Percentiles rank a stretch among this genome's conserved stretches.
These are phyloP conservation scores for Lamprologus tigripictilis DNA, from an alignment of 2,113 vertebrate species.

Conservation along the genomic window DNA sequence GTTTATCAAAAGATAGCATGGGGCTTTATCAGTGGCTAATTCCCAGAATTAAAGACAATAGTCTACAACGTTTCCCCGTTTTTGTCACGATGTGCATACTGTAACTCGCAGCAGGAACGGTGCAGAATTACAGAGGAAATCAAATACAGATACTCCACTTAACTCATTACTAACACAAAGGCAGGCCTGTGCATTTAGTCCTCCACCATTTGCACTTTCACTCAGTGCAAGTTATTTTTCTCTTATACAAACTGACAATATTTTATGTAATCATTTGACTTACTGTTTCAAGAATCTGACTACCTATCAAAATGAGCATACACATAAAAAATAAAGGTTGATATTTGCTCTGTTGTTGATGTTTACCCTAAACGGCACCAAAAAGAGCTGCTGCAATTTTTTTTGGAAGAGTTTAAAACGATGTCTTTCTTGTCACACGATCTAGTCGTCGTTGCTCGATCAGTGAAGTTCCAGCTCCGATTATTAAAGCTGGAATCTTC, in stretches of 20 bases:
- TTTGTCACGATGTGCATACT: background rate
- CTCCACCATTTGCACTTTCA: background rate
- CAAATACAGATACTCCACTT: background rate
- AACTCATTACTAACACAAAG: background rate
- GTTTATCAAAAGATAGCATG: background rate
- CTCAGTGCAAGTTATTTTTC: background rate
- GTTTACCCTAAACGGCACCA: accelerated
- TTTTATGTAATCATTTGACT: background rate
- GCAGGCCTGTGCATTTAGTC: background rate
- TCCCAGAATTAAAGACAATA: background rate
- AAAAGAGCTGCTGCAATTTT: background rate
- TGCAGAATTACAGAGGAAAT: background rate
- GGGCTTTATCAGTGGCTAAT: background rate
- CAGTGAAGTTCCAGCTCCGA: background rate
- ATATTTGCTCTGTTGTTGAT: background rate
- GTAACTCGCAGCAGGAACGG: background rate
- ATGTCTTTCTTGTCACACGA: background rate
- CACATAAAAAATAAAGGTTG: background rate
- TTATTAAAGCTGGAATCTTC: background rate
- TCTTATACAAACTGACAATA: background rate
- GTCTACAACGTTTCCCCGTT: background rate
- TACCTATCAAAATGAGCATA: background rate
- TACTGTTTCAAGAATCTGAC: background rate
- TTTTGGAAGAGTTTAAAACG: background rate
- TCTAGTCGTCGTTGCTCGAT: background rate